These are phyloP conservation scores for Accipiter virgatus DNA, from an alignment of 2,113 vertebrate species.

Conservation along the genomic window DNA sequence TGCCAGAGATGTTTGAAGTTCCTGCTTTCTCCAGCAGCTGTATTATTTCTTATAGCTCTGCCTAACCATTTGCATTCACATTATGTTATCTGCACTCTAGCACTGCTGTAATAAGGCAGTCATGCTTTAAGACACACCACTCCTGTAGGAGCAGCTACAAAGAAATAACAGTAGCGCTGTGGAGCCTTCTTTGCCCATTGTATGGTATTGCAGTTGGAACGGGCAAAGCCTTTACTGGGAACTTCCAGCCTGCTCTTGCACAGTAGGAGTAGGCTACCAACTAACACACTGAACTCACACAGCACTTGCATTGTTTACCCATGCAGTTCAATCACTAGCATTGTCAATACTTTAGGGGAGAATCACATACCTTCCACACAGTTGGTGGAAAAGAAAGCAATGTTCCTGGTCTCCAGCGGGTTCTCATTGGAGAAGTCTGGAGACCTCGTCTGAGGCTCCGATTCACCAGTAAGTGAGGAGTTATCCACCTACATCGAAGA, in stretches of 20 bases:
- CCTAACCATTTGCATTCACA: background rate
- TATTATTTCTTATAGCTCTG: background rate
- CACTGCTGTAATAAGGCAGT: background rate
- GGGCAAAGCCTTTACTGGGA: background rate
- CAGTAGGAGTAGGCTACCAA: background rate
- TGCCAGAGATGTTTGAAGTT: background rate
- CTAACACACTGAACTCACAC: background rate
- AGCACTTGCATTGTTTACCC: background rate
- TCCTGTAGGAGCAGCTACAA: background rate
- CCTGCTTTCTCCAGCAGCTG: background rate
- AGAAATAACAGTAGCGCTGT: background rate
- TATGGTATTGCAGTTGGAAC: background rate
- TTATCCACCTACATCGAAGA: conserved; percentile 86
- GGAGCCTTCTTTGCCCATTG: background rate
- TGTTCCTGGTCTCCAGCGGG: conserved; percentile 81
- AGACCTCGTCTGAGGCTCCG: conserved; percentile 81
- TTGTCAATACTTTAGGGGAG: background rate
- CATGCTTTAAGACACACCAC: background rate
- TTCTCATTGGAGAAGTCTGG: conserved; percentile 83
- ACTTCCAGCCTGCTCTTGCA: background rate
- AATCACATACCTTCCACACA: conserved; percentile 78
- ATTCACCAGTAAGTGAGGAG: conserved; percentile 90
- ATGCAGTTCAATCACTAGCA: background rate
- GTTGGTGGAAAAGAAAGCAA: conserved; percentile 86
- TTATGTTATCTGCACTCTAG: background rate